Evolutionary conservation across 1,140 invertebrate species (phyloP).

Genomic region (Sweltsa coloradensis): DNA sequence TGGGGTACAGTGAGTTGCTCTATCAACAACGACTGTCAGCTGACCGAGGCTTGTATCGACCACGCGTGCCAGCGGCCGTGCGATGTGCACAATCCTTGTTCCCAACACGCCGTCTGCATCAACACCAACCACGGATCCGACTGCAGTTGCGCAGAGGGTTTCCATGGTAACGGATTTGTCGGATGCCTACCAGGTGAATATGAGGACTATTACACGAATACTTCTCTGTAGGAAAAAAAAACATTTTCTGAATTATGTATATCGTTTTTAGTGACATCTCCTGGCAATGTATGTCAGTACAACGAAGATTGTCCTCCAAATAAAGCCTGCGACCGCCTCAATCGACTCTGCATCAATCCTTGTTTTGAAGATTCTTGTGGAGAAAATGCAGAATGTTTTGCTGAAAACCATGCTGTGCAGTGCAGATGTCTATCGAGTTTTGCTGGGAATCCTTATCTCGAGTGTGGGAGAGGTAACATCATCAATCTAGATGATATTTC

Average conservation of each 20-base stretch:
- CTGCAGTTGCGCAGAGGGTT: constrained; percentile 73
- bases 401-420: constrained; percentile 60
- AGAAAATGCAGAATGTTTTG: constrained; percentile 66
- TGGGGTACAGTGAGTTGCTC: constrained; percentile 59
- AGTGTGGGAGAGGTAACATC: constrained; percentile 45
- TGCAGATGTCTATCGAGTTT: constrained; percentile 66
- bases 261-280: constrained; percentile 41
- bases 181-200: constrained; percentile 59
- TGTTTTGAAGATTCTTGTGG: constrained; percentile 73
- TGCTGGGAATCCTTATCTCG: constrained; percentile 65
- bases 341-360: constrained; percentile 70
- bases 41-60: constrained; percentile 70
- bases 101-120: constrained; percentile 70
- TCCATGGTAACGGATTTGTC: constrained; percentile 72
- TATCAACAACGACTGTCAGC: constrained; percentile 63
- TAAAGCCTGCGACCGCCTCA: constrained; percentile 66
- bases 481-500: constrained; percentile 6
- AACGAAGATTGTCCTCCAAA: constrained; percentile 79
- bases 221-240: neutral
- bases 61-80: constrained; percentile 71
- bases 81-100: constrained; percentile 67
- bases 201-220: constrained; percentile 6
- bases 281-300: constrained; percentile 68
- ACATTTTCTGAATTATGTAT: constrained; percentile 1
- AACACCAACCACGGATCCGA: constrained; percentile 77